Base-by-base conservation (phyloP, 2,888 invertebrate species). In the Peribatodes rhomboidaria region DNA sequence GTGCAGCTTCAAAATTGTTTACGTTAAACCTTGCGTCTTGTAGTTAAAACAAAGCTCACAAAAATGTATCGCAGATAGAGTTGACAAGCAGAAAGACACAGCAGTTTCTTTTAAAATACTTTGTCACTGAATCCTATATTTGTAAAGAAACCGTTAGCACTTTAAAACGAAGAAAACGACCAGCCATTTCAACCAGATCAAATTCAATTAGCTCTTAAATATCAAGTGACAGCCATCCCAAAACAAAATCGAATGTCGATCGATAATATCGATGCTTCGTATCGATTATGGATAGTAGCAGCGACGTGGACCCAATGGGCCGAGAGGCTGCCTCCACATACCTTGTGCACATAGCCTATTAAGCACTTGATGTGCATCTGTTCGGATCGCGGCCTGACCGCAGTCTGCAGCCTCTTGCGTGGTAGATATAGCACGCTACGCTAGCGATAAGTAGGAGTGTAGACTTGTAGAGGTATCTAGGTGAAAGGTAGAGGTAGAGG, bases 381-480 rank as follows among this genome's bases (percentile, higher is more conserved):
- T 71, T 77, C 74, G 74, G 72, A 83, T 77, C 76, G 79, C 73
- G 77, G 76, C 79, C 75, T 81, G 76, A 88, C 86, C 86, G 76
- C 86, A 60, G 55, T 13, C 2, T 54, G 76, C 86, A 60, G 55
- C 14, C 2, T 54, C 58, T 42, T 14, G 33, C 50, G 1, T 52
- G 6, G 9, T 11, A n/a, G 9, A 14, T 10, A 1, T 49, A 46
- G 13, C 14, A 31, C 20, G 11, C 10, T 42, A 10, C 16, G 9
- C 4, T n/a, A 13, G n/a, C n/a, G 2, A 10, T 11, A 3, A 9
- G 35, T 3, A 11, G 9, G 11, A 10, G 13, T 10, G 37, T 37
- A n/a, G 37, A 13, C 3, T 13, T 37, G 6, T 2, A n/a, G 11
- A 37, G 4, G 37, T 37, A 37, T 4, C 11, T n/a, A n/a, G n/a